phyloP scores from a whole-genome alignment of 2,888 invertebrate genomes.

The Tipula lateralis region DNA sequence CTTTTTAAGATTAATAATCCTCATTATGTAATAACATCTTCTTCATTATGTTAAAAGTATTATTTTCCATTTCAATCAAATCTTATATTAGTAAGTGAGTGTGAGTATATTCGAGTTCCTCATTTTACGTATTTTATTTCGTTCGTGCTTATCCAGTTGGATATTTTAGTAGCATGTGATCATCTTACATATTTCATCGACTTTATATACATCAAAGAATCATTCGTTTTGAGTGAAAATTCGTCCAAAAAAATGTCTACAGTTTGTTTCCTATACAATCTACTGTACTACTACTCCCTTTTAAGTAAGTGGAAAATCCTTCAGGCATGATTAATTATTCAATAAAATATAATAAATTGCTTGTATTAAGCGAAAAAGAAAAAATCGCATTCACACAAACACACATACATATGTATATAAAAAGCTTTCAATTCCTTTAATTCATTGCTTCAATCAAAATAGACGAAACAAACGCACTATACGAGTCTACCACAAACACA shows the following conservation, averaged over 20 bases:
- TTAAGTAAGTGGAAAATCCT: background rate
- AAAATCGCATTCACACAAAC: background rate
- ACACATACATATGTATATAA: background rate
- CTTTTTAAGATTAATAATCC: background rate
- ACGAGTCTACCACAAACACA: background rate
- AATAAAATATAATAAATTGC: background rate
- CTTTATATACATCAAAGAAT: background rate
- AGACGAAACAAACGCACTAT: background rate
- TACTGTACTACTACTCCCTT: background rate
- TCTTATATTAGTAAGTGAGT: background rate
- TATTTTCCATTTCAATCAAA: slow-evolving; percentile 11
- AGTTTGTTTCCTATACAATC: background rate
- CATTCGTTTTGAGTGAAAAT: background rate
- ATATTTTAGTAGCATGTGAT: background rate
- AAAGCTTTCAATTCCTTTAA: background rate
- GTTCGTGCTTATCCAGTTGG: background rate
- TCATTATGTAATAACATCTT: slow-evolving; percentile 4
- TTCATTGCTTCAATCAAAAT: background rate
- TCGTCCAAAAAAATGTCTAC: background rate
- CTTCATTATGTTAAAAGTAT: slow-evolving; percentile 1
- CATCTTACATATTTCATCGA: slow-evolving; percentile 11
- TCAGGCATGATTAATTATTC: slow-evolving; percentile 24
- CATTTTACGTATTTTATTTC: background rate
- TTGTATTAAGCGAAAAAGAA: background rate
- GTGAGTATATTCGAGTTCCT: background rate